A percentile compares a stretch with the other conserved stretches of the same genome.
Evolutionary conservation across 1,140 invertebrate species (phyloP).

Genomic region (Euglossa dilemma): DNA sequence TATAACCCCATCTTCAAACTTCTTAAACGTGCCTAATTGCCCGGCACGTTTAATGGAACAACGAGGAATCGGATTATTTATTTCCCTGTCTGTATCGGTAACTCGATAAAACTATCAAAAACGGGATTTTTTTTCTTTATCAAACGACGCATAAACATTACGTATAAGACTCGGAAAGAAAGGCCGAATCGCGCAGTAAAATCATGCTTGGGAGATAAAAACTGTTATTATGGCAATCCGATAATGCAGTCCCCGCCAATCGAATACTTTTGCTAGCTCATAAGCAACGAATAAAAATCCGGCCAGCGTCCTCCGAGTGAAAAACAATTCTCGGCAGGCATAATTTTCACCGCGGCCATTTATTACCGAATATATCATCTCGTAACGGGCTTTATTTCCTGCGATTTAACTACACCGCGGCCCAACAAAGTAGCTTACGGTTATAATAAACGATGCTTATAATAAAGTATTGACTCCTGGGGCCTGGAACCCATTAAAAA

Average conservation of each 20-base stretch:
- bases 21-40: too few species aligned
- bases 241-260: not conserved
- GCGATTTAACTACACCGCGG: not conserved
- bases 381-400: slow-evolving; percentile 1
- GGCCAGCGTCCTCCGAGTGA: not conserved
- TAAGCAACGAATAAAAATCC: not conserved
- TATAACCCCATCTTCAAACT: too few species aligned
- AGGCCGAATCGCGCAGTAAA: not conserved
- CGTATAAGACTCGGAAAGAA: too few species aligned
- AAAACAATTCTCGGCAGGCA: slow-evolving; percentile 9
- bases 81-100: too few species aligned
- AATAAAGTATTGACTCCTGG: slow-evolving; percentile 9
- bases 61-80: too few species aligned
- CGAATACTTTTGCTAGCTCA: not conserved
- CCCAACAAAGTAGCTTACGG: slow-evolving; percentile 28
- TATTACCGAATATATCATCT: slow-evolving; percentile 41
- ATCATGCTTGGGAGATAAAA: not conserved
- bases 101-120: too few species aligned
- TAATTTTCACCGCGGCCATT: slow-evolving; percentile 32
- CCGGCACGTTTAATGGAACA: too few species aligned
- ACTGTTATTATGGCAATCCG: not conserved
- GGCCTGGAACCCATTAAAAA: not conserved
- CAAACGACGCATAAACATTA: not conserved
- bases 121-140: not conserved
- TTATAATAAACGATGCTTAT: slow-evolving; percentile 6